Evolutionary conservation across 2,113 vertebrate species (phyloP).

Genomic region (Thymallus thymallus): DNA sequence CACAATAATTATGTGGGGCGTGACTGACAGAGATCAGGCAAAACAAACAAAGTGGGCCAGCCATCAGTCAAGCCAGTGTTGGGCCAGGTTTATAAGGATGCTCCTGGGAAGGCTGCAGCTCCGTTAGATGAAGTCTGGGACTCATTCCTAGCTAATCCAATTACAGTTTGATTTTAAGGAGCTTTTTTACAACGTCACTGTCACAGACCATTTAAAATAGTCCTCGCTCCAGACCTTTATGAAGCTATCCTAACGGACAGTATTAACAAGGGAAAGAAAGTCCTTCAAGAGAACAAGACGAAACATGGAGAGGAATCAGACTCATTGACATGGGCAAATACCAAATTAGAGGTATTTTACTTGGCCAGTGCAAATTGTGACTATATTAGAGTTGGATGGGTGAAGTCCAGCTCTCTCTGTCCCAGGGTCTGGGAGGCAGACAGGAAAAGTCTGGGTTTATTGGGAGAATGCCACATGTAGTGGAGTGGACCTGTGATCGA

Average conservation of each 20-base stretch:
- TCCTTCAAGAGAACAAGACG: constrained; percentile 29
- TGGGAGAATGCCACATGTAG: constrained; percentile 36
- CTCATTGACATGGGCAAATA: constrained; percentile 30
- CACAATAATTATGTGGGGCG: constrained; percentile 39
- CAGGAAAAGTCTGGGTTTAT: constrained; percentile 11
- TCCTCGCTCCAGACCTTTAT: constrained; percentile 40
- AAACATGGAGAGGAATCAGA: constrained; percentile 52
- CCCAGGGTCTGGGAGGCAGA: constrained; percentile 24
- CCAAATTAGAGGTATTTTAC: neutral
- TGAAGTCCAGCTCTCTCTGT: constrained; percentile 2
- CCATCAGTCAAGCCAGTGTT: constrained; percentile 17
- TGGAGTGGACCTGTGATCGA: constrained; percentile 63
- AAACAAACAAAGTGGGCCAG: constrained; percentile 45
- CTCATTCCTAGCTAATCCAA: constrained; percentile 32
- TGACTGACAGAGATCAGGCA: constrained; percentile 61
- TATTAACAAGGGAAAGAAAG: constrained; percentile 41
- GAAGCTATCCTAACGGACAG: constrained; percentile 42
- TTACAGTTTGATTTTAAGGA: constrained; percentile 46
- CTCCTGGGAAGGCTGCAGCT: constrained; percentile 52
- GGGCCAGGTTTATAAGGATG: constrained; percentile 38
- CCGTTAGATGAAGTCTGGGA: constrained; percentile 39
- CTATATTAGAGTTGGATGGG: constrained; percentile 4
- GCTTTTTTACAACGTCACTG: constrained; percentile 39
- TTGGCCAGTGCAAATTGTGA: neutral
- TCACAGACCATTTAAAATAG: constrained; percentile 45